phyloP scores from a whole-genome alignment of 2,113 vertebrate species.

The Silurus glanis region DNA sequence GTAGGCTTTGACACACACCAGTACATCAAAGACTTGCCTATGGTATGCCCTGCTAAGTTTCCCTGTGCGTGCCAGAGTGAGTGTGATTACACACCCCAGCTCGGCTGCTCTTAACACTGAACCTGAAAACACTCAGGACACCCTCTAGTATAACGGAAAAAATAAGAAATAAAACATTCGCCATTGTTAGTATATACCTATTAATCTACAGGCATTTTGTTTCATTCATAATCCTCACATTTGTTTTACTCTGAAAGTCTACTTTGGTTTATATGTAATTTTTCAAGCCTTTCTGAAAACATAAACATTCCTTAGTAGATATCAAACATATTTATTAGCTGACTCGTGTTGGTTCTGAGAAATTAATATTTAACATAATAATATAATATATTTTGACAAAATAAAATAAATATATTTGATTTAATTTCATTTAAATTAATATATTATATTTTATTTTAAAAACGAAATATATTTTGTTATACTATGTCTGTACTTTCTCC shows the following conservation, averaged over 20 bases:
- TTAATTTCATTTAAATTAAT: no score
- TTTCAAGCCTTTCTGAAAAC: background rate
- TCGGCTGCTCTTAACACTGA: conserved; percentile 23
- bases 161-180: no score
- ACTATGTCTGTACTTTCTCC: no score
- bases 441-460: no score
- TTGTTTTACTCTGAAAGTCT: no score
- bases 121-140: conserved; percentile 8
- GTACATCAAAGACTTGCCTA: conserved; percentile 60
- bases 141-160: background rate
- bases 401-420: no score
- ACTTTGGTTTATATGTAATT: background rate
- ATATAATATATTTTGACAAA: no score
- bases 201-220: background rate
- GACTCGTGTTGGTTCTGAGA: background rate
- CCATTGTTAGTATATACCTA: background rate
- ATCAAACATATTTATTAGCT: background rate
- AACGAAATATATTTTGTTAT: no score
- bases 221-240: background rate
- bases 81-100: conserved; percentile 39
- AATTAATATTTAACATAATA: background rate
- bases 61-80: conserved; percentile 33
- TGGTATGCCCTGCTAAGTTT: conserved; percentile 44
- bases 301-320: background rate
- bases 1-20: conserved; percentile 51